phyloP scores from a whole-genome alignment of 2,888 invertebrate species.

The Drosophila kanekoi region DNA sequence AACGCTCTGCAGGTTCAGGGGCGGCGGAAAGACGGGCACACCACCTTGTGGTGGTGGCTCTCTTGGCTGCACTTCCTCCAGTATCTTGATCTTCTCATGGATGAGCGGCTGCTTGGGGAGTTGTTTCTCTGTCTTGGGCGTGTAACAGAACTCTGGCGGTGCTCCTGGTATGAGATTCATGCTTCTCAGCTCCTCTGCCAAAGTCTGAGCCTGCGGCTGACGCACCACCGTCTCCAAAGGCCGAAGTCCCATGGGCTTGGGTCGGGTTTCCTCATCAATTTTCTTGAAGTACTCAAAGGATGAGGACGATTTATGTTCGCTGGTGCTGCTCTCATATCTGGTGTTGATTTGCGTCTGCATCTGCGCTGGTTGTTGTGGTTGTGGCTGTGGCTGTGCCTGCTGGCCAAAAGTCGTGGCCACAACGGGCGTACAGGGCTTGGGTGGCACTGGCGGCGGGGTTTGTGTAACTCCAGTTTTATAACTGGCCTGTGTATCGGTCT shows the following conservation, averaged over 20 bases:
- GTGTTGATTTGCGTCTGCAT: conserved; percentile 55
- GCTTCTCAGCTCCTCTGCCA: conserved; percentile 83
- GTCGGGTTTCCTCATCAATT: conserved; percentile 84
- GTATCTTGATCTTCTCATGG: conserved; percentile 87
- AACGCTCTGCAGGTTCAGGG: conserved; percentile 58
- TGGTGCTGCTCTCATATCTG: conserved; percentile 84
- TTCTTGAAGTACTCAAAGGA: conserved; percentile 89
- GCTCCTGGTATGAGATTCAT: conserved; percentile 88
- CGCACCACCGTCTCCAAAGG: conserved; percentile 60
- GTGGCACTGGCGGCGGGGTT: conserved; percentile 78
- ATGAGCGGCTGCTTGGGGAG: conserved; percentile 85
- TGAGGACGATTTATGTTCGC: conserved; percentile 88
- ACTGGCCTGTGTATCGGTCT: conserved; percentile 62
- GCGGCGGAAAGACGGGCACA: conserved; percentile 85
- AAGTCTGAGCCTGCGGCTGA: conserved; percentile 60
- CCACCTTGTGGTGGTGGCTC: conserved; percentile 87
- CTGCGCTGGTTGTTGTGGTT: conserved; percentile 42
- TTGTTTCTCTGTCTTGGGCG: conserved; percentile 86
- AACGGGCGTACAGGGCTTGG: conserved; percentile 76
- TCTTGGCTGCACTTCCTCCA: conserved; percentile 87
- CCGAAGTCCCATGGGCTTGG: conserved; percentile 56
- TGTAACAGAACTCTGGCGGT: conserved; percentile 89
- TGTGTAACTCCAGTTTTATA: conserved; percentile 65
- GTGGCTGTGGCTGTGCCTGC: conserved; percentile 34
- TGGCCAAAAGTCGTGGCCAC: conserved; percentile 62